Conservation (phyloP, 2,888 invertebrate genomes). For the Antheraea assamensis region DNA sequence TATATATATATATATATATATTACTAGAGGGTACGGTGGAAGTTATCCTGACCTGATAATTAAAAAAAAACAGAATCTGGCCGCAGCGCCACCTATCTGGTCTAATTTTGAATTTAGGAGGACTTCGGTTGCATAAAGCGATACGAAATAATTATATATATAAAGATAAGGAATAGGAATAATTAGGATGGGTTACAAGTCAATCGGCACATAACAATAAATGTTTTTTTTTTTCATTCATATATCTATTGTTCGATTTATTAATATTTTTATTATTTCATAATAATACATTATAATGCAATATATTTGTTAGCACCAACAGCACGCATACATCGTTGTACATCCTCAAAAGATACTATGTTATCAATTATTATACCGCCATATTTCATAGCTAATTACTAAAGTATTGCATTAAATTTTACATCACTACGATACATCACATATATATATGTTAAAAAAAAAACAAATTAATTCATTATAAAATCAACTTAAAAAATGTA, state of each 20-base stretch:
- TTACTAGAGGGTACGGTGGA: no score
- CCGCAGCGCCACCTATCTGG: no score
- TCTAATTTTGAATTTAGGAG: no score
- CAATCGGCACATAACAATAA: neutral
- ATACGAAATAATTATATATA: no score
- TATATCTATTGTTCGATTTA: neutral
- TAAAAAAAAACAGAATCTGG: no score
- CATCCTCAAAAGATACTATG: constrained; percentile 8
- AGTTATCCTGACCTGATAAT: no score
- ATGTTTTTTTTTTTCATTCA: neutral
- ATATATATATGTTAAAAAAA: neutral
- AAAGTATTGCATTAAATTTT: neutral
- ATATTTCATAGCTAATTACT: neutral
- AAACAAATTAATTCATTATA: neutral
- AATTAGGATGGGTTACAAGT: neutral
- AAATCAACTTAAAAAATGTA: neutral
- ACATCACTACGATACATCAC: neutral
- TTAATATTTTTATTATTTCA: neutral
- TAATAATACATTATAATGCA: constrained; percentile 28
- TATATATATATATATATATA: no score
- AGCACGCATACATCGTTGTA: constrained; percentile 28
- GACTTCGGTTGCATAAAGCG: no score
- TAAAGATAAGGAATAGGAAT: neutral
- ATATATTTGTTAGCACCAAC: constrained; percentile 49
- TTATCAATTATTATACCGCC: neutral